A percentile compares a stretch with the other conserved stretches of the same genome.
Evolutionary conservation across 2,113 vertebrate genomes (phyloP).

Genomic region (Pao palembangensis): DNA sequence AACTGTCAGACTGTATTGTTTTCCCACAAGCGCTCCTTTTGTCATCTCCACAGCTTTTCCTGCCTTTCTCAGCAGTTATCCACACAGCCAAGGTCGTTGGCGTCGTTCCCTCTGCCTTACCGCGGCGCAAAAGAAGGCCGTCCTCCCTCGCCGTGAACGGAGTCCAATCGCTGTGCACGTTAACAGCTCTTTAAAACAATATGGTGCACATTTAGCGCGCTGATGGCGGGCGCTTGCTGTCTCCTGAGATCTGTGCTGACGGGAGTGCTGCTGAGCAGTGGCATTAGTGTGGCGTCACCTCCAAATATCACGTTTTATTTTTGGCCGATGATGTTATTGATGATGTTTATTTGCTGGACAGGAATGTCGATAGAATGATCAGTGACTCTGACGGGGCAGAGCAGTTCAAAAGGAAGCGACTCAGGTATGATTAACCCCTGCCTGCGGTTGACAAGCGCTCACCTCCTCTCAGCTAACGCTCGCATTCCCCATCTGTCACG

Average conservation of each 20-base stretch:
- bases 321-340: neutral
- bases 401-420: constrained; percentile 25
- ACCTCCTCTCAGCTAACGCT: constrained; percentile 34
- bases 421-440: constrained; percentile 38
- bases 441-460: constrained; percentile 27
- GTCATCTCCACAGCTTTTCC: constrained; percentile 63
- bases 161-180: constrained; percentile 27
- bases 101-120: constrained; percentile 49
- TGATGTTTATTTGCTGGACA: constrained; percentile 15
- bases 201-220: constrained; percentile 15
- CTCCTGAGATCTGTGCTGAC: too few relatives aligned
- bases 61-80: constrained; percentile 75
- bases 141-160: constrained; percentile 27
- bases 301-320: neutral
- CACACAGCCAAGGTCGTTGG: constrained; percentile 63
- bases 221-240: neutral
- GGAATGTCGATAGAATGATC: constrained; percentile 17
- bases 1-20: constrained; percentile 73
- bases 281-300: neutral
- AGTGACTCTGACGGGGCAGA: neutral
- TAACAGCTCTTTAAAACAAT: neutral
- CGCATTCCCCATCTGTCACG: constrained; percentile 51
- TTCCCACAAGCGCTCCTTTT: constrained; percentile 60
- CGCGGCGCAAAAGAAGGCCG: constrained; percentile 65
- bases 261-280: too few relatives aligned